Evolutionary conservation across 2,113 vertebrate species (phyloP).

Genomic region (Pimephales promelas): DNA sequence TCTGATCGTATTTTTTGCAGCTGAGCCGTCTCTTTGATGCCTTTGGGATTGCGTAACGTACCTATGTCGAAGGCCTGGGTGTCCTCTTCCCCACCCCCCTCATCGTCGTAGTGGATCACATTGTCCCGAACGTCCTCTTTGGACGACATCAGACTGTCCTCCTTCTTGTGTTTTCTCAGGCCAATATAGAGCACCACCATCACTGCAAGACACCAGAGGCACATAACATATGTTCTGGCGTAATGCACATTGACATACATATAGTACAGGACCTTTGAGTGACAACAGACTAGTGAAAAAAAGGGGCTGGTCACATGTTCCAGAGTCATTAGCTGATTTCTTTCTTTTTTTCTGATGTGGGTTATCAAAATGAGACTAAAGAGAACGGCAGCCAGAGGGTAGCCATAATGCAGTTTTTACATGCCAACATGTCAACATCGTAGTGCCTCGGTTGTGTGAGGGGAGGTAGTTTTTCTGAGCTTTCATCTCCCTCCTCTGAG

Average conservation of each 20-base stretch:
- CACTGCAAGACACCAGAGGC: constrained; percentile 72
- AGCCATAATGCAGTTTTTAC: constrained; percentile 50
- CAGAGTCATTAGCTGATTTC: constrained; percentile 55
- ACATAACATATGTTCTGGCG: background rate
- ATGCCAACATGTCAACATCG: constrained; percentile 52
- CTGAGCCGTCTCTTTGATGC: constrained; percentile 77
- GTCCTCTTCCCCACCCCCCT: constrained; percentile 93
- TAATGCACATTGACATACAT: constrained; percentile 2
- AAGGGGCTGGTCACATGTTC: constrained; percentile 41
- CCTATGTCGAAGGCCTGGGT: constrained; percentile 92
- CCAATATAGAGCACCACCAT: constrained; percentile 86
- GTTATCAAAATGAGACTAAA: constrained; percentile 51
- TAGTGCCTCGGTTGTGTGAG: constrained; percentile 27
- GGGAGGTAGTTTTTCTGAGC: constrained; percentile 43
- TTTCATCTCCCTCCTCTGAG: constrained; percentile 42
- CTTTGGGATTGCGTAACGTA: constrained; percentile 83
- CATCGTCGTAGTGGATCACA: constrained; percentile 95
- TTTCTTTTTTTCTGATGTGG: constrained; percentile 30
- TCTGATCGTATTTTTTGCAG: constrained; percentile 81
- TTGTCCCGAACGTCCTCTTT: constrained; percentile 95
- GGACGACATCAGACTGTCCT: constrained; percentile 87
- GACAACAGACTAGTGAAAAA: background rate
- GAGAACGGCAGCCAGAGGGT: constrained; percentile 54
- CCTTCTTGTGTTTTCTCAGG: constrained; percentile 83
- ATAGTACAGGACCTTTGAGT: constrained; percentile 6